Percentiles rank a stretch among this genome's conserved stretches.
Evolutionary conservation across 2,113 vertebrate species (phyloP).

Genomic region (Erythrocebus patas): DNA sequence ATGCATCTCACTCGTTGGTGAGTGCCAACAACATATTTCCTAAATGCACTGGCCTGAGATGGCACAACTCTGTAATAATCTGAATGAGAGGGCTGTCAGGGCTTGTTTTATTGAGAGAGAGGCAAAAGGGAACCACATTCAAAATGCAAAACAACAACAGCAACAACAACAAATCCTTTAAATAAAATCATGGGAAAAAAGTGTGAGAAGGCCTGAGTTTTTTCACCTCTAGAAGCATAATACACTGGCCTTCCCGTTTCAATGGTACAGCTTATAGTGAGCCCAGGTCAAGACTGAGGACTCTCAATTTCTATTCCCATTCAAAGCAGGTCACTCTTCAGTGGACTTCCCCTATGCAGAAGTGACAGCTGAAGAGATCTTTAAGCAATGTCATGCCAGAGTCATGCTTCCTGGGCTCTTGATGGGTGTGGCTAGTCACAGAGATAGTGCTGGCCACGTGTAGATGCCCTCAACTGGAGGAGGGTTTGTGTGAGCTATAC

Average conservation of each 20-base stretch:
- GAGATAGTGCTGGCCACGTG: not conserved
- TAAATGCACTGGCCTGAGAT: constrained; percentile 83
- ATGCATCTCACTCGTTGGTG: constrained; percentile 79
- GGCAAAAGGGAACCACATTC: constrained; percentile 61
- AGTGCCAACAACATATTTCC: constrained; percentile 85
- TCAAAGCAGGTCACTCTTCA: not conserved
- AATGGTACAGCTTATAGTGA: not conserved
- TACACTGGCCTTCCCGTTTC: constrained; percentile 56
- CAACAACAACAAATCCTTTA: constrained; percentile 76
- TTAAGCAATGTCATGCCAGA: not conserved
- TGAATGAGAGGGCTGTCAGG: constrained; percentile 81
- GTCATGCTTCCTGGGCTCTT: not conserved
- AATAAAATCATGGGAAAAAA: constrained; percentile 76
- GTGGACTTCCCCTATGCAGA: not conserved
- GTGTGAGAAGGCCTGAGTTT: constrained; percentile 40
- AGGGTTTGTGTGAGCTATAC: constrained; percentile 1
- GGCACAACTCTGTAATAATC: constrained; percentile 80
- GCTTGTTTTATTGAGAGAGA: constrained; percentile 82
- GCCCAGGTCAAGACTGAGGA: not conserved
- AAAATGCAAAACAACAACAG: constrained; percentile 73
- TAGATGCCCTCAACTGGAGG: not conserved
- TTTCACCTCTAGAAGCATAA: constrained; percentile 64
- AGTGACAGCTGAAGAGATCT: not conserved
- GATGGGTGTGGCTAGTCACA: not conserved
- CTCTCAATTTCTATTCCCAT: constrained; percentile 33